These are phyloP conservation scores for Papilio machaon DNA, from an alignment of 1,140 invertebrate genomes.

Conservation along the genomic window DNA sequence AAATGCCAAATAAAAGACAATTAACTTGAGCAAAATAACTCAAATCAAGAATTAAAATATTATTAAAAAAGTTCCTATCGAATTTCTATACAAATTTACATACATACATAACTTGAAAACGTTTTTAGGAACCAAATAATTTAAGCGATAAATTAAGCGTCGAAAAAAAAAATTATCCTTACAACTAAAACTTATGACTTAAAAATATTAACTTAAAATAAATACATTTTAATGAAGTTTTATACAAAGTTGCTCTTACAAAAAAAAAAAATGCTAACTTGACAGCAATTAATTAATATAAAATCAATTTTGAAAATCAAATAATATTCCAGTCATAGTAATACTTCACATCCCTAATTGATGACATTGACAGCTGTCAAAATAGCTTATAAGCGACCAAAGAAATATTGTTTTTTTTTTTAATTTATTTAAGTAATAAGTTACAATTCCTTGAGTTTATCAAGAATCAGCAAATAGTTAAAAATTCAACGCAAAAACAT, in stretches of 20 bases:
- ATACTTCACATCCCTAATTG: background rate
- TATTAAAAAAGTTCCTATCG: background rate
- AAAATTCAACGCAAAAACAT: background rate
- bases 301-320: background rate
- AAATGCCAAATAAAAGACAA: too few relatives aligned
- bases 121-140: conserved; percentile 19
- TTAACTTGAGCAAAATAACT: too few relatives aligned
- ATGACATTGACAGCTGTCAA: background rate
- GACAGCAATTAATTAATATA: background rate
- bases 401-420: background rate
- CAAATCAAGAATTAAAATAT: too few relatives aligned
- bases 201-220: conserved; percentile 41
- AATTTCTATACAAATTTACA: conserved; percentile 4
- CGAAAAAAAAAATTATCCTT: conserved; percentile 34
- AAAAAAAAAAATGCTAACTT: background rate
- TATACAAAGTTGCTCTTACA: background rate
- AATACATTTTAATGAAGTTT: conserved; percentile 41
- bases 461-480: too few relatives aligned
- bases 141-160: conserved; percentile 40
- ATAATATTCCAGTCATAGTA: background rate
- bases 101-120: background rate
- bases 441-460: too few relatives aligned
- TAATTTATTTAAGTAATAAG: background rate
- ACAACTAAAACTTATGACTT: conserved; percentile 46
- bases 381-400: background rate